These are phyloP conservation scores for Eurytoma adleriae DNA, from an alignment of 2,888 invertebrate species.

Conservation along the genomic window DNA sequence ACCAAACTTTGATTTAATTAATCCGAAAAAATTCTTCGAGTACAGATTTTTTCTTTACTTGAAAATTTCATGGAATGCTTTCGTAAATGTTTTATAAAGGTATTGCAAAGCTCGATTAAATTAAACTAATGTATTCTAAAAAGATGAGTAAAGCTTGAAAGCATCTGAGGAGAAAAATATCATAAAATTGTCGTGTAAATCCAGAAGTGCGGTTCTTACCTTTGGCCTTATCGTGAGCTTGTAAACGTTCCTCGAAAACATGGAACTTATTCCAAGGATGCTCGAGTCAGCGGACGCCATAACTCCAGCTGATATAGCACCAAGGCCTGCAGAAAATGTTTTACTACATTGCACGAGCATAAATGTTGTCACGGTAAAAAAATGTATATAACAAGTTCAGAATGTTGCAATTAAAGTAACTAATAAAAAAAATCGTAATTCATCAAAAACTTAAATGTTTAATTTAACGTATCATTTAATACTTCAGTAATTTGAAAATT, in stretches of 20 bases:
- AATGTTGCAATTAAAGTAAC: too few species aligned
- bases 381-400: too few species aligned
- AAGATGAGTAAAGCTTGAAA: constrained; percentile 19
- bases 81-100: too few species aligned
- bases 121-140: not conserved
- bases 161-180: not conserved
- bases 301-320: constrained; percentile 86
- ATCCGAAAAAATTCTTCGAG: not conserved
- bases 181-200: not conserved
- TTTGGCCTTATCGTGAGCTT: constrained; percentile 81
- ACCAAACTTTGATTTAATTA: too few species aligned
- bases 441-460: too few species aligned
- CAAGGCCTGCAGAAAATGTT: constrained; percentile 77
- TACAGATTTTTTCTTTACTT: not conserved
- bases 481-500: too few species aligned
- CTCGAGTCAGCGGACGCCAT: constrained; percentile 88
- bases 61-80: not conserved
- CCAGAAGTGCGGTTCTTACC: constrained; percentile 73
- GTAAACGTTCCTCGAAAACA: constrained; percentile 86
- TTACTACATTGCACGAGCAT: not conserved
- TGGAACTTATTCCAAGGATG: constrained; percentile 83
- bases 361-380: not conserved
- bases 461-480: too few species aligned
- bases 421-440: too few species aligned
- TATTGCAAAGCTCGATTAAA: not conserved